Evolutionary conservation across 2,888 invertebrate species (phyloP).

Genomic region (Andricus curvator): DNA sequence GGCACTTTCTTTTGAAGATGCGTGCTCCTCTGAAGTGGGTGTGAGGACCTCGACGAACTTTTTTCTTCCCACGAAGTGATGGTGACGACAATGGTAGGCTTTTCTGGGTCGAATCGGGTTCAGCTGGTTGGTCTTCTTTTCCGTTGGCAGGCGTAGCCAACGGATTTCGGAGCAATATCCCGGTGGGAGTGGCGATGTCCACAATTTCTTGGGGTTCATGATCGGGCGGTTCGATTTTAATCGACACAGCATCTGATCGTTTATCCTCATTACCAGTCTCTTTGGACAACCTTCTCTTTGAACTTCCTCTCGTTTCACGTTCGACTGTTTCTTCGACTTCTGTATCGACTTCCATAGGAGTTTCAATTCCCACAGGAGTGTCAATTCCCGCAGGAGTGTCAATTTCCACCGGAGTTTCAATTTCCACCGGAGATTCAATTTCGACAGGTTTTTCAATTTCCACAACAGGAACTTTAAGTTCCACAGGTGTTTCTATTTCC

Average conservation of each 20-base stretch:
- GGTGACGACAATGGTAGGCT: constrained; percentile 48
- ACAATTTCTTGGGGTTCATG: constrained; percentile 66
- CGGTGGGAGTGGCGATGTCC: constrained; percentile 64
- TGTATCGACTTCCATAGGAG: neutral
- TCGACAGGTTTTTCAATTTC: too few relatives aligned
- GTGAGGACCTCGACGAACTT: constrained; percentile 66
- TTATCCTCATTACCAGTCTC: neutral
- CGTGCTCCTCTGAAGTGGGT: constrained; percentile 70
- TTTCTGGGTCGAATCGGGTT: constrained; percentile 72
- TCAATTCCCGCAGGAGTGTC: constrained; percentile 21
- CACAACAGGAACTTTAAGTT: too few relatives aligned
- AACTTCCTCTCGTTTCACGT: neutral
- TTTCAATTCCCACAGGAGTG: neutral
- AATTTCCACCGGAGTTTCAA: too few relatives aligned
- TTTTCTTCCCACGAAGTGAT: constrained; percentile 59
- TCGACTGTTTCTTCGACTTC: neutral
- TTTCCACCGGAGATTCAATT: too few relatives aligned
- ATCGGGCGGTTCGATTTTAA: constrained; percentile 79
- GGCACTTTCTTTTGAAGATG: constrained; percentile 70
- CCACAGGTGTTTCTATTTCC: too few relatives aligned
- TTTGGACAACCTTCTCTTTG: neutral
- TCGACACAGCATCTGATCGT: constrained; percentile 76
- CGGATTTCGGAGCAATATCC: constrained; percentile 68
- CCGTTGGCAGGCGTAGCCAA: constrained; percentile 58
- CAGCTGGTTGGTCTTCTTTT: constrained; percentile 66